These are phyloP conservation scores for Cynopterus sphinx DNA, from an alignment of 2,797 vertebrate species.

Conservation along the genomic window DNA sequence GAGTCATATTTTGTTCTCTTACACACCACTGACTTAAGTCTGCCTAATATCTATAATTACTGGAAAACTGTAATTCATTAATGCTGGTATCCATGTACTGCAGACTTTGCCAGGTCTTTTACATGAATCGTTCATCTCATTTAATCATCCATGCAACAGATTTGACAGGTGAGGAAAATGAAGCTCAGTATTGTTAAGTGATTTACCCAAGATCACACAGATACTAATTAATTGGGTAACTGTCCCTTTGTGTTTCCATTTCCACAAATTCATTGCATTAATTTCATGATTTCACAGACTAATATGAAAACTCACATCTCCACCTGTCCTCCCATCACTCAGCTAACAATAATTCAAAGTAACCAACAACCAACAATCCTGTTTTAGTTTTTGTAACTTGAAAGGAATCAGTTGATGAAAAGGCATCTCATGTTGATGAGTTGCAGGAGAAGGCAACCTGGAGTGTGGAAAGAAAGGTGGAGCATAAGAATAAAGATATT, in stretches of 20 bases:
- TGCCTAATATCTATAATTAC: background rate
- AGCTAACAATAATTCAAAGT: background rate
- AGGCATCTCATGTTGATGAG: background rate
- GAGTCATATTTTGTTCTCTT: background rate
- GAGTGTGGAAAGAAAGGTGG: background rate
- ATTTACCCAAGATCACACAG: background rate
- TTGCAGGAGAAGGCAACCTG: background rate
- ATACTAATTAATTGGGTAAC: background rate
- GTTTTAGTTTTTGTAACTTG: background rate
- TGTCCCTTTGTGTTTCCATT: background rate
- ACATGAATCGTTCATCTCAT: background rate
- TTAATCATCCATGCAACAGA: background rate
- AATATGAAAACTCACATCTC: background rate
- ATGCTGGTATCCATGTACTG: background rate
- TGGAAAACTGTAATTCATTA: background rate
- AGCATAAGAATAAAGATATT: background rate
- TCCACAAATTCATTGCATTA: background rate
- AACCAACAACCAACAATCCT: background rate
- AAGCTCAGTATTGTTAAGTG: background rate
- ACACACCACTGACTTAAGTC: background rate
- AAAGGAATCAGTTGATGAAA: background rate
- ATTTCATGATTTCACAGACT: background rate
- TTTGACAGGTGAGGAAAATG: background rate
- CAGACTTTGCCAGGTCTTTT: background rate
- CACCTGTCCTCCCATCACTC: background rate